phyloP scores from a whole-genome alignment of 2,888 invertebrate genomes.

The Orthosia gothica region DNA sequence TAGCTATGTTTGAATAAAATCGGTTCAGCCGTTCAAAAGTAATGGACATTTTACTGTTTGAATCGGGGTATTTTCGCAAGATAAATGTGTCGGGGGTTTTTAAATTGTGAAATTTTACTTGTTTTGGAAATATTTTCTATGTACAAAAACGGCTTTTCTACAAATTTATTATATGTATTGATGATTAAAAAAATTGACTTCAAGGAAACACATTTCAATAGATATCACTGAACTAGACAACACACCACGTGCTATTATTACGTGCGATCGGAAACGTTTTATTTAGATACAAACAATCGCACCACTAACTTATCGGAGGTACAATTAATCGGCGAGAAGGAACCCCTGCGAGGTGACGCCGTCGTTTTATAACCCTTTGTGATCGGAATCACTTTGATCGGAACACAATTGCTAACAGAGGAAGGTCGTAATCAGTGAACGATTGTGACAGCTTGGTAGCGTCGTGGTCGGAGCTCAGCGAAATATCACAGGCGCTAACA shows the following conservation, averaged over 20 bases:
- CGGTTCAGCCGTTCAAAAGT: no score
- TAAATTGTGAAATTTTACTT: no score
- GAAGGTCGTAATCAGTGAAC: slow-evolving; percentile 82
- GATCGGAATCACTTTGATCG: slow-evolving; percentile 87
- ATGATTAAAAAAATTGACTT: slow-evolving; percentile 22
- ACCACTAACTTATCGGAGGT: slow-evolving; percentile 70
- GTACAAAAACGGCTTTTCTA: no score
- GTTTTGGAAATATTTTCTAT: no score
- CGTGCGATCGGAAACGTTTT: slow-evolving; percentile 64
- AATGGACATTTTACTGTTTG: no score
- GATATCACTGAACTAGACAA: slow-evolving; percentile 50
- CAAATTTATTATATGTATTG: no score
- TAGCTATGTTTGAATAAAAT: no score
- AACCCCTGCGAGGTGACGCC: slow-evolving; percentile 78
- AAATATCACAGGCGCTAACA: slow-evolving; percentile 70
- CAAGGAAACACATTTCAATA: slow-evolving; percentile 58
- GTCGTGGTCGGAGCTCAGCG: slow-evolving; percentile 65
- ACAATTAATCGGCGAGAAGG: slow-evolving; percentile 82
- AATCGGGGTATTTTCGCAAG: no score
- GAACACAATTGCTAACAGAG: slow-evolving; percentile 80
- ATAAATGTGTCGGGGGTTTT: no score
- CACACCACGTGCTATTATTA: slow-evolving; percentile 53
- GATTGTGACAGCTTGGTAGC: slow-evolving; percentile 76
- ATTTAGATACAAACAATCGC: slow-evolving; percentile 71
- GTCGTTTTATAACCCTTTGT: slow-evolving; percentile 88